Evolutionary conservation across 2,113 vertebrate species (phyloP).

Genomic region (Bothrops jararaca): DNA sequence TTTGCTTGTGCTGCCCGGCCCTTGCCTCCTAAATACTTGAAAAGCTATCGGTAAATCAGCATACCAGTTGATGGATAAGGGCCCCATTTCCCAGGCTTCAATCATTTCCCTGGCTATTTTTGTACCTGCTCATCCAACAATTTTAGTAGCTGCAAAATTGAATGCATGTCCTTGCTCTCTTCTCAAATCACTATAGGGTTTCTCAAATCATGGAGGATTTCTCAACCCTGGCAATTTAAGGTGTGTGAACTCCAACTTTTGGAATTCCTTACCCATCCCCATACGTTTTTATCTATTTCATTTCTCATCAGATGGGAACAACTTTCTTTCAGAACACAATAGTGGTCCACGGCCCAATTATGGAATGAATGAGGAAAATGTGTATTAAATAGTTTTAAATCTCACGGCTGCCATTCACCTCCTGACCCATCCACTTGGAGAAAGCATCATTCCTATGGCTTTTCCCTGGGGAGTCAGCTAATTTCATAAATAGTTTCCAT

Average conservation of each 20-base stretch:
- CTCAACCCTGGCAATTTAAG: background rate
- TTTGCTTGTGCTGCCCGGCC: background rate
- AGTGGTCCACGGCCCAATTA: background rate
- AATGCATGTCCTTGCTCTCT: constrained; percentile 31
- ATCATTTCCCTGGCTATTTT: background rate
- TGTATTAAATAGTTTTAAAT: background rate
- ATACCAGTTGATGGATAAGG: background rate
- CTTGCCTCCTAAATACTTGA: background rate
- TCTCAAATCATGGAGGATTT: background rate
- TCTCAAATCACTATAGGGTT: constrained; percentile 57
- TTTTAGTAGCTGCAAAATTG: background rate
- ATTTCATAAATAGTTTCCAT: background rate
- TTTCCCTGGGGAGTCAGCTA: background rate
- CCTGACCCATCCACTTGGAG: background rate
- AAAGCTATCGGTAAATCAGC: background rate
- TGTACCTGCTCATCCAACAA: background rate
- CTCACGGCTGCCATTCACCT: background rate
- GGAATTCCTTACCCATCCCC: background rate
- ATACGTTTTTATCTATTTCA: background rate
- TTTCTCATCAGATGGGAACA: background rate
- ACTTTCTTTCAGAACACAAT: background rate
- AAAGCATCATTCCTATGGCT: background rate
- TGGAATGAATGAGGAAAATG: background rate
- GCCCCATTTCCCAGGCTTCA: background rate
- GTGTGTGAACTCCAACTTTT: background rate